Base-by-base conservation (phyloP, 2,797 vertebrate species). In the Mormyrus proboscirostris region DNA sequence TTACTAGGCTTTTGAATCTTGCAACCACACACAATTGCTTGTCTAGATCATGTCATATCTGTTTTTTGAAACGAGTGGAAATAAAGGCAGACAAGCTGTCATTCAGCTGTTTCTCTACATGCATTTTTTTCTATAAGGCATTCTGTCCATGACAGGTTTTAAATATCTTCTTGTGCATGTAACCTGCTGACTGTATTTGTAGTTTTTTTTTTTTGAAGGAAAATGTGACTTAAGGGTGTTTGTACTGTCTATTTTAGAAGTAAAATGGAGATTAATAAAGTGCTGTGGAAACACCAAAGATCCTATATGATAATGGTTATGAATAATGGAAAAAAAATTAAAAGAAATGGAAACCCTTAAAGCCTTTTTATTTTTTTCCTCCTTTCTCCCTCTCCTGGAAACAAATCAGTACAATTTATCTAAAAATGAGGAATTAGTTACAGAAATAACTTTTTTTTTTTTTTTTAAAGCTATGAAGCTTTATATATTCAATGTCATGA, bases 281-380 rank as follows among this genome's bases (percentile, higher is more conserved):
- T 92, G 90, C 92, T 91, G 90, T 93, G 91, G 93, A 91, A 92
- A 90, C 91, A 92, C 93, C 93, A 93, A 93, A 94, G 92, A 93
- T 92, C 92, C 93, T 92, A 91, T 92, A 92, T 91, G 90, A 89
- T 88, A 86, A 83, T 89, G 87, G 87, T 69, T 85, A 90, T 88
- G 69, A 88, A 69, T 83, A 90, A 90, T 88, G 89, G 69, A 51
- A 88, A 84, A 89, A 88, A 50, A 33, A 33, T 33, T 59, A 53
- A 86, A 86, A 73, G 62, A 76, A 89, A 89, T 44, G 86, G 65
- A 87, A 89, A 50, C 33, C 44, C 25, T 87, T 55, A 88, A 79
- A 88, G 57, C 53, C 49, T 38, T 10, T 51, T 73, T 12, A 49
- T 14, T 44, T 73, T 69, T 50, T 73, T 38, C 12, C 62, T 69